phyloP scores from a whole-genome alignment of 92 coral and sea anemone genomes.

The Montipora capitata region DNA sequence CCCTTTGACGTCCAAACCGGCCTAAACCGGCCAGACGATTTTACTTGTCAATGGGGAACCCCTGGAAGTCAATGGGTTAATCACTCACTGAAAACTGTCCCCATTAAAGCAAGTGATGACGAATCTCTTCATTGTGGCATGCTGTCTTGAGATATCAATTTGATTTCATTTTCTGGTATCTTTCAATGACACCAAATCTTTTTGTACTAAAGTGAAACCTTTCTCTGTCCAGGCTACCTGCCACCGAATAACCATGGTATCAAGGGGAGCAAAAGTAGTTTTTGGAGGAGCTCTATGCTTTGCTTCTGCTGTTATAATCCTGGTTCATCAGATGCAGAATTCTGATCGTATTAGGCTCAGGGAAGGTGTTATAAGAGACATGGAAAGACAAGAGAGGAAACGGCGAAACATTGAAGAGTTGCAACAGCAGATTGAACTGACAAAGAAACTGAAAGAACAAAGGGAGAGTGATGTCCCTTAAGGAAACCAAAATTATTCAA shows the following conservation, averaged over 20 bases:
- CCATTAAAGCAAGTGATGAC: too few species aligned
- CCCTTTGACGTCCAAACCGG: too few species aligned
- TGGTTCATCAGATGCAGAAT: constrained; percentile 93
- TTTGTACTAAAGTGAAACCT: background rate
- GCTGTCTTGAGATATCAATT: too few species aligned
- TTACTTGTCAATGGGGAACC: too few species aligned
- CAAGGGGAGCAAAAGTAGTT: constrained; percentile 84
- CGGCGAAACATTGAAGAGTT: constrained; percentile 78
- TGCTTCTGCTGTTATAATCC: constrained; percentile 82
- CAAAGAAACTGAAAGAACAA: constrained; percentile 75
- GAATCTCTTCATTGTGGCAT: too few species aligned
- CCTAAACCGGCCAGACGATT: too few species aligned
- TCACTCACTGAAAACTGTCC: too few species aligned
- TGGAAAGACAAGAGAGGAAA: constrained; percentile 93
- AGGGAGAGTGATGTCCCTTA: constrained; percentile 58
- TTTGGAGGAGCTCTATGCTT: constrained; percentile 87
- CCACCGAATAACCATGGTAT: constrained; percentile 63
- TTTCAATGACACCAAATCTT: too few species aligned
- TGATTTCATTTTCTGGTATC: too few species aligned
- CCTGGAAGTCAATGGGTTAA: too few species aligned
- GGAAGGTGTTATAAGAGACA: constrained; percentile 94
- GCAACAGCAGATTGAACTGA: constrained; percentile 84
- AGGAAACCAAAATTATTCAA: background rate
- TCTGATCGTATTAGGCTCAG: constrained; percentile 88
- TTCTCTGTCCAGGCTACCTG: too few species aligned